Conservation (phyloP, 2,113 vertebrate species). For the Lepisosteus oculatus region DNA sequence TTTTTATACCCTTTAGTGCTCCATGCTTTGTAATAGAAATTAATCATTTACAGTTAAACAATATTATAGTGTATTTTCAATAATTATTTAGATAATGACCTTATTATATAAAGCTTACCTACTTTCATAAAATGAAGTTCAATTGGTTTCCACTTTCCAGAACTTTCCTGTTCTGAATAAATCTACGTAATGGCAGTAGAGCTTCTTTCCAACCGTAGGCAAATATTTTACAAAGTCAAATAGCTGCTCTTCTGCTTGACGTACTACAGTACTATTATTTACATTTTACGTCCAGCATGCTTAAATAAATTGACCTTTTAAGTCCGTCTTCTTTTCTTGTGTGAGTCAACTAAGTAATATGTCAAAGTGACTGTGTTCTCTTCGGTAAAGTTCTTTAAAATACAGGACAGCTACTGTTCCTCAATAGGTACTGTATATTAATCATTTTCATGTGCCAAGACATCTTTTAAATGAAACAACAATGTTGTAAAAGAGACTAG, state of each 20-base stretch:
- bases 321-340: constrained; percentile 16
- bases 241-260: background rate
- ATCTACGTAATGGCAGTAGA: background rate
- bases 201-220: background rate
- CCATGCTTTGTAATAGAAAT: no score
- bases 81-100: background rate
- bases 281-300: constrained; percentile 33
- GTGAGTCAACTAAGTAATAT: background rate
- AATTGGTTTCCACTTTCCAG: background rate
- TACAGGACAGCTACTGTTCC: no score
- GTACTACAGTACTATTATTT: constrained; percentile 30
- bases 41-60: no score
- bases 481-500: no score
- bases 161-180: background rate
- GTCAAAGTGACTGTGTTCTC: no score
- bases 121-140: background rate
- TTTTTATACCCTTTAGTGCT: no score
- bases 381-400: no score
- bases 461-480: no score
- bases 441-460: no score
- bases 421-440: no score
- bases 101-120: background rate
- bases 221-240: background rate
- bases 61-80: no score
- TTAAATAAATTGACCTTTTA: constrained; percentile 36